Conservation (phyloP, 2,888 invertebrate species). For the Lycaena phlaeas region DNA sequence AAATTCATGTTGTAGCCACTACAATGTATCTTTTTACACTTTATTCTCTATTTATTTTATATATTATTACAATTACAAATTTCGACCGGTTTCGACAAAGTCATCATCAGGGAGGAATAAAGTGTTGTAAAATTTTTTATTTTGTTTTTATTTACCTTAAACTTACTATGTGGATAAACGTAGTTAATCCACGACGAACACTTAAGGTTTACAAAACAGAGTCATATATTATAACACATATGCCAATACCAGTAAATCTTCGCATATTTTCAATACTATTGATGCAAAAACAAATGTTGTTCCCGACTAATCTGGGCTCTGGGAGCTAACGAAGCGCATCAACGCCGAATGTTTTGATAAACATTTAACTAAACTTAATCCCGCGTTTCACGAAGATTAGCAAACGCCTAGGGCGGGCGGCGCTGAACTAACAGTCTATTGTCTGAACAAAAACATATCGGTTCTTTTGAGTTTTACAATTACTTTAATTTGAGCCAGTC, state of each 20-base stretch:
- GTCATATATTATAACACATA: neutral
- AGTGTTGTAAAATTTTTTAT: no score
- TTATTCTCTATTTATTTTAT: no score
- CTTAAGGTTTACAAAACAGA: neutral
- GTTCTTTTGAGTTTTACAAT: conserved; percentile 10
- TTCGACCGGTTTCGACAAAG: no score
- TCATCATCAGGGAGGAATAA: no score
- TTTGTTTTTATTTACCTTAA: no score
- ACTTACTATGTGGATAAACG: no score
- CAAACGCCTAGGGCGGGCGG: conserved; percentile 34
- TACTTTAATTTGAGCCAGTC: conserved; percentile 6
- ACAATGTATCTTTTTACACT: no score
- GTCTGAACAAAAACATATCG: conserved; percentile 2
- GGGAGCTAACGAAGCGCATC: neutral
- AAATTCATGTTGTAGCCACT: no score
- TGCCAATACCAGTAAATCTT: no score
- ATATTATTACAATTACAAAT: no score
- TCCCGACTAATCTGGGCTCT: neutral
- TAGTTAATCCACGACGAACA: no score
- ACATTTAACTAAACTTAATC: conserved; percentile 15
- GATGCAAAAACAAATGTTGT: neutral
- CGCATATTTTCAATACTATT: neutral
- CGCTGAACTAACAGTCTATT: conserved; percentile 20
- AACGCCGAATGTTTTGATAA: conserved; percentile 21
- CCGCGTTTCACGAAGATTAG: conserved; percentile 24